phyloP scores from a whole-genome alignment of 2,888 invertebrate species.

The Dione vanillae region DNA sequence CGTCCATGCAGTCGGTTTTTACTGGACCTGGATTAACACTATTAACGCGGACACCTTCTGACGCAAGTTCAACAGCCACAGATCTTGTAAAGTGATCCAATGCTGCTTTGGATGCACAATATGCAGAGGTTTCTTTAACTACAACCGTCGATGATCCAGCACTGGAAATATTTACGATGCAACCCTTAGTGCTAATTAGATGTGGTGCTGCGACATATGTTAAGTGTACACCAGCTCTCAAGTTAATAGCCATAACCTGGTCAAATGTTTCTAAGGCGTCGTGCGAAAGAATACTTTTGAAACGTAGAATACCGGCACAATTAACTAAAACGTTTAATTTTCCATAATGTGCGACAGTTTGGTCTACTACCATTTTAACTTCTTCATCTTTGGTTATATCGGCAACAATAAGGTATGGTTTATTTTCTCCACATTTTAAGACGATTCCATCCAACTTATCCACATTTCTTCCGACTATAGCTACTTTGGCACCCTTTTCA shows the following conservation, averaged over 20 bases:
- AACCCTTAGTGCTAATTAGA: slow-evolving; percentile 53
- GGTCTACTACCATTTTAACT: slow-evolving; percentile 72
- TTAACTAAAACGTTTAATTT: slow-evolving; percentile 57
- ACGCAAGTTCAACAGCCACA: slow-evolving; percentile 86
- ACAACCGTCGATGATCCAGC: slow-evolving; percentile 37
- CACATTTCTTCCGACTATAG: slow-evolving; percentile 86
- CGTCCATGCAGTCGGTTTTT: slow-evolving; percentile 39
- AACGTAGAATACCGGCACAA: slow-evolving; percentile 51
- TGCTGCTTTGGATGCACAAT: slow-evolving; percentile 56
- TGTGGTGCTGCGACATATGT: slow-evolving; percentile 51
- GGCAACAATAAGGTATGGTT: slow-evolving; percentile 40
- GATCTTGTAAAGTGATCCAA: slow-evolving; percentile 90
- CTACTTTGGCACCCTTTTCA: slow-evolving; percentile 83
- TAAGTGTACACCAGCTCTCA: slow-evolving; percentile 51
- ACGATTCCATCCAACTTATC: slow-evolving; percentile 85
- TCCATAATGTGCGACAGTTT: slow-evolving; percentile 79
- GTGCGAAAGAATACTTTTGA: slow-evolving; percentile 48
- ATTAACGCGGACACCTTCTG: slow-evolving; percentile 86
- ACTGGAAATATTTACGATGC: slow-evolving; percentile 52
- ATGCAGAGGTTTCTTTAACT: slow-evolving; percentile 36
- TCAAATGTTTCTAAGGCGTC: slow-evolving; percentile 53
- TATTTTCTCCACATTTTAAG: slow-evolving; percentile 42
- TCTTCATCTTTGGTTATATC: slow-evolving; percentile 46
- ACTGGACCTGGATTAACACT: slow-evolving; percentile 81
- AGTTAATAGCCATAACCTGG: slow-evolving; percentile 51